These are phyloP conservation scores for Habrosyne pyritoides DNA, from an alignment of 2,888 invertebrate genomes.

Conservation along the genomic window DNA sequence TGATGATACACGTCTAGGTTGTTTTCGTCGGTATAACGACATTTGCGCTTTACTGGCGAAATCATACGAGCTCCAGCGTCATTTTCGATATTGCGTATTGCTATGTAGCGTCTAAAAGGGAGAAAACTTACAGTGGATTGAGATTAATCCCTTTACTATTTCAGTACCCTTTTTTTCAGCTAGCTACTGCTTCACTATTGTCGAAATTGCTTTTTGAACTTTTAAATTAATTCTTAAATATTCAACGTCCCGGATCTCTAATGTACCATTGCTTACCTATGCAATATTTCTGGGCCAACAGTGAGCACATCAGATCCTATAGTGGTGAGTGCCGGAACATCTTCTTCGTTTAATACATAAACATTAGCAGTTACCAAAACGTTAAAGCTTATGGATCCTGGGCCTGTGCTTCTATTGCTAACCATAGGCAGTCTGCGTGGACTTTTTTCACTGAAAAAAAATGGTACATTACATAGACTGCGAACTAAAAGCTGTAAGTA, in stretches of 20 bases:
- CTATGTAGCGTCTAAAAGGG: conserved; percentile 75
- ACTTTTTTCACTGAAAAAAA: conserved; percentile 59
- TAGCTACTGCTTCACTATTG: too few relatives aligned
- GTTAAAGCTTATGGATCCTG: conserved; percentile 83
- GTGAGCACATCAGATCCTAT: conserved; percentile 85
- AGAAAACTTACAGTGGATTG: not conserved
- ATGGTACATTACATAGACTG: not conserved
- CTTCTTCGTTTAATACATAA: conserved; percentile 86
- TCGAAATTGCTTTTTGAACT: too few relatives aligned
- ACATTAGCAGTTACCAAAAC: conserved; percentile 81
- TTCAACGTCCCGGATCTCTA: too few relatives aligned
- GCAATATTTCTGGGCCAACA: conserved; percentile 83
- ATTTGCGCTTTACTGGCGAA: conserved; percentile 87
- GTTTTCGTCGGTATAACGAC: conserved; percentile 88
- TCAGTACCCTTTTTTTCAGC: too few relatives aligned
- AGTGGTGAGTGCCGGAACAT: conserved; percentile 88
- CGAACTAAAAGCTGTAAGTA: not conserved
- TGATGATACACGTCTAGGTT: conserved; percentile 81
- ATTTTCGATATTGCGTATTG: conserved; percentile 87
- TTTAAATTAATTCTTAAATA: too few relatives aligned
- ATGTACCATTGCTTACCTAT: conserved; percentile 62
- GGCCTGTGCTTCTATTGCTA: conserved; percentile 85
- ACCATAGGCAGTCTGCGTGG: conserved; percentile 81
- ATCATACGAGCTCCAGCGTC: conserved; percentile 86
- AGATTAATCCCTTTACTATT: not conserved